Evolutionary conservation across 2,888 invertebrate species (phyloP).

Genomic region (Limnephilus auricula): DNA sequence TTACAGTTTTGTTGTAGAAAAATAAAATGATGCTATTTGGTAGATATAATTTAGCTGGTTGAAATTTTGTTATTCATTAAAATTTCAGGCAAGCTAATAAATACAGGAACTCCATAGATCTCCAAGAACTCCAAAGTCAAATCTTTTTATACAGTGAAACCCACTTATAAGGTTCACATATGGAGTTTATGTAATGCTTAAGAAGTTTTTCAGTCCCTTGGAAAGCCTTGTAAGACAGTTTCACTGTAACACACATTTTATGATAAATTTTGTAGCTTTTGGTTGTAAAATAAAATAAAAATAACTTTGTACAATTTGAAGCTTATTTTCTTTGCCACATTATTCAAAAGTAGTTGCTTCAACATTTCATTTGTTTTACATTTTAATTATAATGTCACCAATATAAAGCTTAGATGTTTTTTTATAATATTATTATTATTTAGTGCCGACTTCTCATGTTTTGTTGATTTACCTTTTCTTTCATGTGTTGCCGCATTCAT

Average conservation of each 20-base stretch:
- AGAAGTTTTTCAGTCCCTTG: too few relatives aligned
- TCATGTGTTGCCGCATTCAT: constrained; percentile 76
- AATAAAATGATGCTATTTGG: too few relatives aligned
- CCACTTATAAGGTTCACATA: too few relatives aligned
- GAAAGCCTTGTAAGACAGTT: too few relatives aligned
- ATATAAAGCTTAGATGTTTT: constrained; percentile 67
- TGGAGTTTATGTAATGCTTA: too few relatives aligned
- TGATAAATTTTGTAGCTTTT: background rate
- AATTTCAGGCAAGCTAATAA: background rate
- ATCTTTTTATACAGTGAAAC: background rate
- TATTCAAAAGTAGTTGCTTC: constrained; percentile 2
- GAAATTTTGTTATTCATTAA: background rate
- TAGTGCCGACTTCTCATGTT: constrained; percentile 23
- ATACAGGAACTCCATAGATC: background rate
- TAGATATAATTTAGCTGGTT: too few relatives aligned
- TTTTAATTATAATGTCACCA: constrained; percentile 41
- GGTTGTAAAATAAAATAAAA: background rate
- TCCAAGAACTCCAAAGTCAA: background rate
- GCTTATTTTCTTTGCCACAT: background rate
- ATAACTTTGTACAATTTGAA: background rate
- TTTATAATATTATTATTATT: background rate
- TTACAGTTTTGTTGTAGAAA: too few relatives aligned
- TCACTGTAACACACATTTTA: background rate
- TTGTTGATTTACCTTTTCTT: constrained; percentile 73
- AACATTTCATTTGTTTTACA: constrained; percentile 34